phyloP scores from a whole-genome alignment of 2,113 vertebrate species.

The Dendropsophus ebraccatus region DNA sequence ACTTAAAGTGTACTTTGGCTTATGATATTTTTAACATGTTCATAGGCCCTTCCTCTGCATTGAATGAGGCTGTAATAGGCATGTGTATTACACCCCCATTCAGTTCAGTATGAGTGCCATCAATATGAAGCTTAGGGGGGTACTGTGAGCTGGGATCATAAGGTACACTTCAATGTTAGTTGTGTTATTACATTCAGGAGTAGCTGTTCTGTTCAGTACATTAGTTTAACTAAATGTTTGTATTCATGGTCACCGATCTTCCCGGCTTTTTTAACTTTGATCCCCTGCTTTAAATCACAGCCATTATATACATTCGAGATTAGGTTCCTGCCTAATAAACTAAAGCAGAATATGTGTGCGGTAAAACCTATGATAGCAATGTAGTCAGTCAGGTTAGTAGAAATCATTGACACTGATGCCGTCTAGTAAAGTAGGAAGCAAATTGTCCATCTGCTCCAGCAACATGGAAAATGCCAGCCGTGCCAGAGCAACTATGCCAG shows the following conservation, averaged over 20 bases:
- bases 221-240: conserved; percentile 13
- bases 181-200: background rate
- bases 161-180: background rate
- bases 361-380: background rate
- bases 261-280: background rate
- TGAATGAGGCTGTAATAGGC: background rate
- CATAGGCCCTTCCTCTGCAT: background rate
- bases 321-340: background rate
- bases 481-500: background rate
- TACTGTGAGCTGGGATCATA: background rate
- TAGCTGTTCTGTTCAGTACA: background rate
- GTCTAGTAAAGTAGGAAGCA: background rate
- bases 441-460: background rate
- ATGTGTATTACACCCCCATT: background rate
- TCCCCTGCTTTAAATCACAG: background rate
- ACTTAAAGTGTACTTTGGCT: conserved; percentile 25
- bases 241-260: conserved; percentile 19
- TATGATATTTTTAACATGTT: background rate
- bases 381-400: background rate
- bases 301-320: background rate
- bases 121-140: background rate
- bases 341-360: background rate
- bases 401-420: background rate
- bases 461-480: background rate
- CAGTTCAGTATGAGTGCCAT: background rate